Evolutionary conservation across 2,113 vertebrate genomes (phyloP).

Genomic region (Burhinus oedicnemus): DNA sequence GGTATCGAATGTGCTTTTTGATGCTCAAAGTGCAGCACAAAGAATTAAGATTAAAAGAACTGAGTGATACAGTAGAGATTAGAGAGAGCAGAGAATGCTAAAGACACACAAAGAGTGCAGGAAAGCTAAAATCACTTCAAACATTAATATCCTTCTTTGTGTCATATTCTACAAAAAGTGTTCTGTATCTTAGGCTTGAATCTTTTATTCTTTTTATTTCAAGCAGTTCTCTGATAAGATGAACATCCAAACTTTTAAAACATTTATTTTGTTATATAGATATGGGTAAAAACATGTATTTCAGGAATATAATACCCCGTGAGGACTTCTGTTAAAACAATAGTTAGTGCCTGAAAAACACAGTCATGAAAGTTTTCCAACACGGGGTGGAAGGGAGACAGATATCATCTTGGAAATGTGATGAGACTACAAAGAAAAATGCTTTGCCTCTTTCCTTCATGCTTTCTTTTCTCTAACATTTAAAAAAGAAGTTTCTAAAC

Average conservation of each 20-base stretch:
- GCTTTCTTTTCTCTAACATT: neutral
- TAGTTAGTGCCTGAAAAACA: neutral
- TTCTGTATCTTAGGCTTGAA: conserved; percentile 11
- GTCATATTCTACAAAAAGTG: conserved; percentile 2
- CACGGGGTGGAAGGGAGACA: neutral
- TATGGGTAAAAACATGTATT: neutral
- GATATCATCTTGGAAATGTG: neutral
- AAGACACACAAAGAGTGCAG: conserved; percentile 35
- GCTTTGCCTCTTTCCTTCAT: neutral
- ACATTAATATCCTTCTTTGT: conserved; percentile 41
- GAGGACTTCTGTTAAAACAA: conserved; percentile 19
- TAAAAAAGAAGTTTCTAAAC: neutral
- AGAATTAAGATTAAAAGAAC: conserved; percentile 70
- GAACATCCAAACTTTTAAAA: conserved; percentile 27
- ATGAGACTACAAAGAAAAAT: neutral
- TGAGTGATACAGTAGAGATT: conserved; percentile 63
- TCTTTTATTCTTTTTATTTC: conserved; percentile 53
- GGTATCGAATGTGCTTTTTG: conserved; percentile 44
- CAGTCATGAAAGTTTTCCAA: neutral
- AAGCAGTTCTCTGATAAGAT: conserved; percentile 27
- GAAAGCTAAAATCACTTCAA: conserved; percentile 57
- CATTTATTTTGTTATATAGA: conserved; percentile 10
- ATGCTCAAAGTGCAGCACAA: conserved; percentile 56
- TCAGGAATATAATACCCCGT: neutral
- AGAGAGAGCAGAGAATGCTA: conserved; percentile 40